A percentile compares a stretch with the other conserved stretches of the same genome.
Conservation (phyloP, 2,113 vertebrate genomes). For the Hippopotamus amphibius region DNA sequence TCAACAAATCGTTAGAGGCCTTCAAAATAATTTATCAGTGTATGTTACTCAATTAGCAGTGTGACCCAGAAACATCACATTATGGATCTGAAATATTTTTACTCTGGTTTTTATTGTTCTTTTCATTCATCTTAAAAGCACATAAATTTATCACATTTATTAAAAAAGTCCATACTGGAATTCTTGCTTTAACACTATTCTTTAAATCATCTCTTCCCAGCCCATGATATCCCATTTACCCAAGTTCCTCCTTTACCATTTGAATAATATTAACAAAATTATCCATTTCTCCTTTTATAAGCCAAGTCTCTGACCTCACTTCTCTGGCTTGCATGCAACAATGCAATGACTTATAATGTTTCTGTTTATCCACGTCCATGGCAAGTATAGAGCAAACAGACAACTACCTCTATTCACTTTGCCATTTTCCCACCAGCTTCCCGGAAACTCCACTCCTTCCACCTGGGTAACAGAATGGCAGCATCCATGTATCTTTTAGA, state of each 20-base stretch:
- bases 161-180: neutral
- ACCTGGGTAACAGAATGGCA: neutral
- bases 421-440: neutral
- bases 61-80: neutral
- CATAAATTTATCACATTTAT: neutral
- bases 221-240: neutral
- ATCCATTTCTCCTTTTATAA: neutral
- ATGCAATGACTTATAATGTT: neutral
- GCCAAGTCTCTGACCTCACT: neutral
- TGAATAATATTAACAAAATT: neutral
- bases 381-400: neutral
- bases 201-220: neutral
- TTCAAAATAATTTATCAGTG: conserved; percentile 5
- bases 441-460: neutral
- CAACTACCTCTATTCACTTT: neutral
- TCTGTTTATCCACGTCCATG: neutral
- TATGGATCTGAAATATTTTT: conserved; percentile 15
- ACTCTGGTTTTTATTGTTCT: neutral
- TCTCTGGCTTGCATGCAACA: neutral
- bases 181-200: neutral
- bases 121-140: neutral
- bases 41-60: neutral
- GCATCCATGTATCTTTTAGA: neutral
- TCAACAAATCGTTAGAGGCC: conserved; percentile 7
- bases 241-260: neutral